Evolutionary conservation across 2,113 vertebrate genomes (phyloP).

Genomic region (Odobenus rosmarus): DNA sequence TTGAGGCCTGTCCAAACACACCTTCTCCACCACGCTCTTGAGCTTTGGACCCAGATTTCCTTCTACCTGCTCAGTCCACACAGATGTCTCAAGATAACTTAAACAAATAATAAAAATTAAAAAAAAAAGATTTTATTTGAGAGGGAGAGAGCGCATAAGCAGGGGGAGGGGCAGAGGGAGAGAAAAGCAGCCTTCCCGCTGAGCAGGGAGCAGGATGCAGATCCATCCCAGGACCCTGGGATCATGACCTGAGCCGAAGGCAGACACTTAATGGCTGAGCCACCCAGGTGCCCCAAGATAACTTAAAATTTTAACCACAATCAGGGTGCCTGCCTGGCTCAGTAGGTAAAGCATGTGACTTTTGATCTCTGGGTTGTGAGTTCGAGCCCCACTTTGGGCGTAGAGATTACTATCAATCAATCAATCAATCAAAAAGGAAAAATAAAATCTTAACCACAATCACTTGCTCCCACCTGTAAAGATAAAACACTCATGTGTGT

Average conservation of each 20-base stretch:
- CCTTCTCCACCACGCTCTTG: not conserved
- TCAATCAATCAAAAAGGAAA: not conserved
- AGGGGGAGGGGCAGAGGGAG: too few species aligned
- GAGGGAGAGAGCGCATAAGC: too few species aligned
- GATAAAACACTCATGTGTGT: not conserved
- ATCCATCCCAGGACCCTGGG: too few species aligned
- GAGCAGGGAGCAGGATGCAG: too few species aligned
- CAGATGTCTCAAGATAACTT: not conserved
- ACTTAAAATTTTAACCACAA: not conserved
- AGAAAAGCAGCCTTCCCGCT: too few species aligned
- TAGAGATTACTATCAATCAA: not conserved
- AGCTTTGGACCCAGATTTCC: not conserved
- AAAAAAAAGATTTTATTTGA: too few species aligned
- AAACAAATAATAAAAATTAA: not conserved
- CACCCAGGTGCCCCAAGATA: not conserved
- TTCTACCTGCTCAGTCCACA: not conserved
- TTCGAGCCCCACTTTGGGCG: not conserved
- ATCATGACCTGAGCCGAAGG: too few species aligned
- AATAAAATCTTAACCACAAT: not conserved
- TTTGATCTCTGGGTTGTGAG: not conserved
- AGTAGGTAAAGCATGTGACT: not conserved
- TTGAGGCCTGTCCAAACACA: not conserved
- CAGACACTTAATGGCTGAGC: not conserved
- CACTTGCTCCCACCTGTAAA: not conserved
- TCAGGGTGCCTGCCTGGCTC: not conserved